Base-by-base conservation (phyloP, 2,113 vertebrate species). In the Gobio gobio region DNA sequence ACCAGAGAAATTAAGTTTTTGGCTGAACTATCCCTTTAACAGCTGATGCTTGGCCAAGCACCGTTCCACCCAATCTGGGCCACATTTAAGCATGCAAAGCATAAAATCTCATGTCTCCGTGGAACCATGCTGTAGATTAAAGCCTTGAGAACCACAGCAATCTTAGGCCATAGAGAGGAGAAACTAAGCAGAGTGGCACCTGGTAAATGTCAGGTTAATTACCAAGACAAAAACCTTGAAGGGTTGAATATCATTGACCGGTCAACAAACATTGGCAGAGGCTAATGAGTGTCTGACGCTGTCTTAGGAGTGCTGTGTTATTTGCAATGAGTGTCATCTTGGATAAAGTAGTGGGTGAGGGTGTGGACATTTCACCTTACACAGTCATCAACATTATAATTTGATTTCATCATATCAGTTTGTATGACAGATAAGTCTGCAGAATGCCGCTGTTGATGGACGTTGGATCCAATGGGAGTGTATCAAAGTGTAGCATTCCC, bases 1-100 rank as follows among this genome's bases (percentile, higher is more conserved):
- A 49, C 18, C 5, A 54, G 51, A 54, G 51, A 54, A 54, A 54
- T 20, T 2, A 6, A 0, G 2, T 54, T 54, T 56, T 56, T 56
- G 18, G 18, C 54, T 56, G 5, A 20, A 40, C 66, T 43, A 70
- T 70, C 68, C 20, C n/a, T 26, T 74, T 74, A 24, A 26, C 5
- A 24, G 16, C 26, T 74, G 12, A 79, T 26, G 59, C 36, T 24
- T 78, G 72, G 85, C 77, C 85, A 82, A 5, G 9, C 36, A 51
- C 59, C 33, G 51, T 75, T 86, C 76, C 20, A 18, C 36, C 56
- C 36, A 20, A 40, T 83, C 83, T 87, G 79, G 33, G 68, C 24
- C 76, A 82, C 72, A 73, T 87, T 83, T 87, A 73, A 58, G 51
- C 12, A 85, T 79, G 70, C 63, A 74, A 82, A 58, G 76, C 70